Percentiles rank a stretch among this genome's conserved stretches.
These are phyloP conservation scores for Ictalurus punctatus DNA, from an alignment of 2,113 vertebrate genomes.

Conservation along the genomic window DNA sequence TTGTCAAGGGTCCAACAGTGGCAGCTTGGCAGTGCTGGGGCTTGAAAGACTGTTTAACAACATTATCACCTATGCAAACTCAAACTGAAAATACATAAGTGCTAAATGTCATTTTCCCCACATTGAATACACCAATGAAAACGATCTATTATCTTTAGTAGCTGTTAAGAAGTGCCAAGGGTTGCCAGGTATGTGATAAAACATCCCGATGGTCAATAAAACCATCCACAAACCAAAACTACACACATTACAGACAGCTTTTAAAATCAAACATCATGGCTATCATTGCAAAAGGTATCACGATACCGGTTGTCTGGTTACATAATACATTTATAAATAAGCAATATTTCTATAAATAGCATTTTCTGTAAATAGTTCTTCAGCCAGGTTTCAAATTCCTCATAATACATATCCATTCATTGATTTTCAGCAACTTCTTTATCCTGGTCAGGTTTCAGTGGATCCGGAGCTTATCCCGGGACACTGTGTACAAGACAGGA, in stretches of 20 bases:
- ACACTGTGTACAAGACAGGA: neutral
- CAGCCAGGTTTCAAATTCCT: neutral
- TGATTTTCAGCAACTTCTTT: neutral
- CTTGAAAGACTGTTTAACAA: neutral
- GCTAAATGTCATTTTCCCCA: neutral
- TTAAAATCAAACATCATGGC: neutral
- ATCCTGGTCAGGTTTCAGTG: neutral
- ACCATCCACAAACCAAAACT: neutral
- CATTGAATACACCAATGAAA: neutral
- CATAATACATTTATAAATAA: neutral
- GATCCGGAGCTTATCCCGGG: neutral
- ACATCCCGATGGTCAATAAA: neutral
- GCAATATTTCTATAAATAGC: neutral
- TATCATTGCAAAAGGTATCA: neutral
- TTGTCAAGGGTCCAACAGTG: too few relatives aligned
- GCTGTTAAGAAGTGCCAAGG: neutral
- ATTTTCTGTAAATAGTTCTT: slow-evolving; percentile 1
- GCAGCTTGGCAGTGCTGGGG: too few relatives aligned
- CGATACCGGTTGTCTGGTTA: neutral
- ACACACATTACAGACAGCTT: neutral
- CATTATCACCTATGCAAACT: neutral
- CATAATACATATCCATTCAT: neutral
- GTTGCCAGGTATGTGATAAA: neutral
- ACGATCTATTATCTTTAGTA: neutral
- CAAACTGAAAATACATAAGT: neutral